Percentiles rank a stretch among this genome's conserved stretches.
These are phyloP conservation scores for Drosophila seguyi DNA, from an alignment of 1,140 invertebrate genomes.

Conservation along the genomic window DNA sequence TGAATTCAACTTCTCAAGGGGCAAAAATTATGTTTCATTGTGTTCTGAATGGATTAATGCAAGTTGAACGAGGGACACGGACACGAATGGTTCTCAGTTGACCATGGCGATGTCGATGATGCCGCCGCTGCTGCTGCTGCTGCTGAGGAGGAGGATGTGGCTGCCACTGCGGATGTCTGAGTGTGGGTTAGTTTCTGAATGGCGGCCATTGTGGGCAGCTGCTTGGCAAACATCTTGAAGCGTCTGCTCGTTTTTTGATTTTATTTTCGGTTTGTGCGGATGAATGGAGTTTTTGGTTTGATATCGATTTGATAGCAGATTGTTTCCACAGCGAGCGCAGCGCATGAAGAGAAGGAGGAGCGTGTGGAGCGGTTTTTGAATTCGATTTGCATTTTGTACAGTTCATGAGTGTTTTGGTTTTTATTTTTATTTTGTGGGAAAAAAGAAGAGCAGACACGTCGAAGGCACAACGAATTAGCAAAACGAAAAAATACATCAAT, in stretches of 20 bases:
- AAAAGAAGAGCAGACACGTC: constrained; percentile 79
- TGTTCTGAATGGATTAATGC: constrained; percentile 54
- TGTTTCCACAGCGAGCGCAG: constrained; percentile 78
- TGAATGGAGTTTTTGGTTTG: constrained; percentile 51
- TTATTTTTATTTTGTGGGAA: constrained; percentile 54
- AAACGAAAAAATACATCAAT: constrained; percentile 73
- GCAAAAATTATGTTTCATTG: constrained; percentile 42
- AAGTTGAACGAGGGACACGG: constrained; percentile 28
- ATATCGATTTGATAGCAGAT: constrained; percentile 66
- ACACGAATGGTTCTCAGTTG: constrained; percentile 23
- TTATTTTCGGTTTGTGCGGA: constrained; percentile 38
- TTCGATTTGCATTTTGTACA: constrained; percentile 71
- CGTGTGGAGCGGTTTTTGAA: constrained; percentile 56
- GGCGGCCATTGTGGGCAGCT: constrained; percentile 54
- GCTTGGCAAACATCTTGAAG: constrained; percentile 83
- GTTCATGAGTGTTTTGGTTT: constrained; percentile 56
- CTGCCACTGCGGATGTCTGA: constrained; percentile 48
- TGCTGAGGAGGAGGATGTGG: constrained; percentile 24
- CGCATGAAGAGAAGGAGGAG: constrained; percentile 76
- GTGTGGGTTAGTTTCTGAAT: constrained; percentile 77
- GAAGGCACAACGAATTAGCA: constrained; percentile 80
- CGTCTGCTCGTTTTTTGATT: constrained; percentile 61
- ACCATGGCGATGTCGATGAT: constrained; percentile 29
- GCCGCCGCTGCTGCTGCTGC: constrained; percentile 30
- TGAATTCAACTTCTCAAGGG: constrained; percentile 35